Conservation (phyloP, 2,113 vertebrate genomes). For the Ceyx melanurus region DNA sequence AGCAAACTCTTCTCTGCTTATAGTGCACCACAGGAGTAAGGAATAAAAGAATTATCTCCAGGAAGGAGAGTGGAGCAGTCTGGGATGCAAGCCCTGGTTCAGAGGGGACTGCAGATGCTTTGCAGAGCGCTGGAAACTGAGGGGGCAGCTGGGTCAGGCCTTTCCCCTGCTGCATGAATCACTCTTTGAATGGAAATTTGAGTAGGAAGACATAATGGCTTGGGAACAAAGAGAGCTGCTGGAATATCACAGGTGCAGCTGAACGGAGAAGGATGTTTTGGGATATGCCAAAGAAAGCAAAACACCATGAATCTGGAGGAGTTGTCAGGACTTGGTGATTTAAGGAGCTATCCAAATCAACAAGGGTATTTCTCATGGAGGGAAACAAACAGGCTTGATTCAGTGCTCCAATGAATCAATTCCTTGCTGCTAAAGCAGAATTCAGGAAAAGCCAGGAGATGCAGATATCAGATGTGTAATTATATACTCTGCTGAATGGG, state of each 20-base stretch:
- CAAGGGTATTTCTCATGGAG: not conserved
- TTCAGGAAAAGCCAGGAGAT: not conserved
- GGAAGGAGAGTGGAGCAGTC: not conserved
- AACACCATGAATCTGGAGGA: constrained; percentile 57
- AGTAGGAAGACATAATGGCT: constrained; percentile 64
- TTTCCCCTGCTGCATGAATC: constrained; percentile 64
- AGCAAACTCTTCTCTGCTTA: not conserved
- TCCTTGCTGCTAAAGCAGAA: not conserved
- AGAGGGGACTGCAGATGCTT: constrained; percentile 38
- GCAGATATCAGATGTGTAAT: not conserved
- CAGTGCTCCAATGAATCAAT: not conserved
- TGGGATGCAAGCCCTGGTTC: constrained; percentile 13
- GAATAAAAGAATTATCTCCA: constrained; percentile 1
- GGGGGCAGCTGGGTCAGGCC: constrained; percentile 60
- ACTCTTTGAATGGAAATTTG: constrained; percentile 61
- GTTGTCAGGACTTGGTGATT: constrained; percentile 52
- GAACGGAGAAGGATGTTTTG: constrained; percentile 50
- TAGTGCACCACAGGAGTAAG: not conserved
- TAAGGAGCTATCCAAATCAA: constrained; percentile 48
- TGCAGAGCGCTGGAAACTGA: constrained; percentile 60
- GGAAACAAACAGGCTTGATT: not conserved
- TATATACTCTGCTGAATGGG: not conserved
- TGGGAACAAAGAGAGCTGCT: constrained; percentile 66
- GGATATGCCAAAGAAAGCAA: constrained; percentile 63
- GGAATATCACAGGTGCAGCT: constrained; percentile 66